Percentiles rank a stretch among this genome's conserved stretches.
phyloP scores from a whole-genome alignment of 1,140 invertebrate species.

The Ylistrum balloti region DNA sequence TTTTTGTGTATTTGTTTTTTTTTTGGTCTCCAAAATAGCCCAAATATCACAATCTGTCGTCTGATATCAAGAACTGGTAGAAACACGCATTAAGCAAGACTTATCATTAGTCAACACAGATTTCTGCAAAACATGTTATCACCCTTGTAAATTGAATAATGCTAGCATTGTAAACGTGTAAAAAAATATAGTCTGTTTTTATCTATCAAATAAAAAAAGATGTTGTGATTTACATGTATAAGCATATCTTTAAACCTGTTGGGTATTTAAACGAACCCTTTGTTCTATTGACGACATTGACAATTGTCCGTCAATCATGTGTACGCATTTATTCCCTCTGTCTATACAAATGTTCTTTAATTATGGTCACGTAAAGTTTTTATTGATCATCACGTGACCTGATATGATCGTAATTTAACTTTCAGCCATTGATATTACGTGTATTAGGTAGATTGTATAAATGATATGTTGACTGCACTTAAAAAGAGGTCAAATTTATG shows the following conservation, averaged over 20 bases:
- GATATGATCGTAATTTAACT: slow-evolving; percentile 14
- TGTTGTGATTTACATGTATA: slow-evolving; percentile 15
- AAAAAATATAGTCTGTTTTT: not conserved
- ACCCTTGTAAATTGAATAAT: not conserved
- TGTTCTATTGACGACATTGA: not conserved
- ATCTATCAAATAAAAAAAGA: slow-evolving; percentile 36
- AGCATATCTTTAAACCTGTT: not conserved
- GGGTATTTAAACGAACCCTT: not conserved
- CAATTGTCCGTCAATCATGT: not conserved
- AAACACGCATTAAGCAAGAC: not conserved
- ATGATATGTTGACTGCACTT: not conserved
- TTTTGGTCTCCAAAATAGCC: no score
- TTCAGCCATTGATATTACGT: slow-evolving; percentile 1
- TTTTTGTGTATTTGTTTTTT: no score
- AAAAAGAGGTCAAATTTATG: not conserved
- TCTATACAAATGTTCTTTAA: not conserved
- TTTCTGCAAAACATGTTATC: not conserved
- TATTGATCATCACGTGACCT: not conserved
- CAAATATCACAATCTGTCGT: no score
- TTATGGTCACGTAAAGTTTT: not conserved
- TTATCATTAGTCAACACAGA: not conserved
- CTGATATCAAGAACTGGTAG: no score
- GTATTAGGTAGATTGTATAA: not conserved
- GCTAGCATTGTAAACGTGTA: not conserved
- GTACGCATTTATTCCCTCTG: not conserved